Evolutionary conservation across 2,888 invertebrate genomes (phyloP), one percentile per base, ranked within the genome.

Genomic region (Malacosoma neustria): DNA sequence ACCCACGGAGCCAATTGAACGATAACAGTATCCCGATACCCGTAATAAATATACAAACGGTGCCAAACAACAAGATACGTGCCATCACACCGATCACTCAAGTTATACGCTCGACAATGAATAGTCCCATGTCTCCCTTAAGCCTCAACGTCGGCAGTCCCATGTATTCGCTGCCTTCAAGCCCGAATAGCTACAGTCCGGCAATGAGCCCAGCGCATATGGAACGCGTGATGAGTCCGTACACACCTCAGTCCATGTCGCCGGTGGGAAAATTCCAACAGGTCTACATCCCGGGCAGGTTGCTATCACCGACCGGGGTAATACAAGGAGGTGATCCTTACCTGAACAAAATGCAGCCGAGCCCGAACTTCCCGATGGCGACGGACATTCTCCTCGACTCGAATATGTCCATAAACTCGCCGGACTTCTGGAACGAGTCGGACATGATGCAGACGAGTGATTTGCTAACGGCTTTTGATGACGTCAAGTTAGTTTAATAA

Each of bases 271-370:
- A 65, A 31, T 80, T 63, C 47, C 59, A 59, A 29, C 72, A 72
- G 38, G 54, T 60, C 39, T 77, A 71, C 48, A 77, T 76, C 40
- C 73, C 76, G 0, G 60, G 58, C 38, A 69, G 64, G 38, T 44
- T 73, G 3, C 39, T 72, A 14, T 79, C 82, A 0, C 77, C 81
- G 0, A 53, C 51, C 1, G 62, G 66, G 1, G 53, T 70, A 5
- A 53, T 82, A 22, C 69, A 80, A 33, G 70, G 72, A 4, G 67
- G 68, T 45, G 85, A 85, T 40, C 84, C 85, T 0, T 85, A 81
- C 46, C 46, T 85, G 32, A 65, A 66, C 36, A 82, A 79, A 47
- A 80, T 81, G 79, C 81, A 79, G 43, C 49, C 69, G 1, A 84
- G 84, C 43, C 84, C 84, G 1, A 58, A 55, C 3, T 72, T 68